Percentiles rank a stretch among this genome's conserved stretches.
Evolutionary conservation across 2,797 vertebrate genomes (phyloP).

Genomic region (Falco naumanni): DNA sequence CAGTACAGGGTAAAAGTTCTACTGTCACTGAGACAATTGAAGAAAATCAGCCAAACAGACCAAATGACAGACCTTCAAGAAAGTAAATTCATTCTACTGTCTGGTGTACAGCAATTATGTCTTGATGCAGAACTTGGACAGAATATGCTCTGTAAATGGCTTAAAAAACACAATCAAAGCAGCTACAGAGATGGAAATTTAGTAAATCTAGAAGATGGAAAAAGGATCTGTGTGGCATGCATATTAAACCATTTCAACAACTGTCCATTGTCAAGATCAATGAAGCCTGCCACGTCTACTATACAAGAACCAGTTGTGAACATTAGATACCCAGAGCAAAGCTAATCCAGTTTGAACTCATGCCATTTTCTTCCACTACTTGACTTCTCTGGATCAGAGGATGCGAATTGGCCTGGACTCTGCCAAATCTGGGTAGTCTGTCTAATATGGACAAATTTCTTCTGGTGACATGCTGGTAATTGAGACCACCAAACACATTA

Average conservation of each 20-base stretch:
- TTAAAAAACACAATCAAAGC: neutral
- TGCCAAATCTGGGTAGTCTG: conserved; percentile 27
- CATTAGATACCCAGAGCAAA: neutral
- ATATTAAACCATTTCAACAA: neutral
- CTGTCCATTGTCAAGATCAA: neutral
- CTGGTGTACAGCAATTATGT: neutral
- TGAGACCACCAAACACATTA: conserved; percentile 52
- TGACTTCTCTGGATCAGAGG: conserved; percentile 25
- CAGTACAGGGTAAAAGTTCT: neutral
- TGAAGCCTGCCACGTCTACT: neutral
- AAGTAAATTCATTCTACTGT: neutral
- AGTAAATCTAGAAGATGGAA: neutral
- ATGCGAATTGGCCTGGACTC: neutral
- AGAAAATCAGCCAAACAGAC: neutral
- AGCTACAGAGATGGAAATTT: neutral
- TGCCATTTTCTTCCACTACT: neutral
- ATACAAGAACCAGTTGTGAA: neutral
- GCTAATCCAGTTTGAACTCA: neutral
- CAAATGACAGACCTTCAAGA: neutral
- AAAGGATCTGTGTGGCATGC: neutral
- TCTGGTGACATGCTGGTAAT: conserved; percentile 31
- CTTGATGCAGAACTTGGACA: neutral
- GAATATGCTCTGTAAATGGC: neutral
- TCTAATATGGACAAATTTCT: conserved; percentile 49
- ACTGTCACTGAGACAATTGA: neutral